phyloP scores from a whole-genome alignment of 1,140 invertebrate genomes.

The Achatina immaculata region DNA sequence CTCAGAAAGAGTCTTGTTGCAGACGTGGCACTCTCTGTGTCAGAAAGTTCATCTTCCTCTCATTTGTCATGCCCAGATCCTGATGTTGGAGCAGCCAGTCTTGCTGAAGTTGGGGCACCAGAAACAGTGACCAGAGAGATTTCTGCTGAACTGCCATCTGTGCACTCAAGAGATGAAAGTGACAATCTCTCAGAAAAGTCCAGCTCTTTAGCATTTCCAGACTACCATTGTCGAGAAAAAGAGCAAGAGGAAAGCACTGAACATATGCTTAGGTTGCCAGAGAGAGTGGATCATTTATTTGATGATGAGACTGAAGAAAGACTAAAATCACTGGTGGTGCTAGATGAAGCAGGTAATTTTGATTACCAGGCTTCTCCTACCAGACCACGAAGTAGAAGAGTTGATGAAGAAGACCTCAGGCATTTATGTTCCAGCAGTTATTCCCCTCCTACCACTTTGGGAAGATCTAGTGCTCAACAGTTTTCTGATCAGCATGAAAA shows the following conservation, averaged over 20 bases:
- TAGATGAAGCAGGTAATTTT: background rate
- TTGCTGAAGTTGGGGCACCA: too few species aligned
- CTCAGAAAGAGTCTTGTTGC: background rate
- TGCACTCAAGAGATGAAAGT: background rate
- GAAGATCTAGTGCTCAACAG: background rate
- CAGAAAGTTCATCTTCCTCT: slow-evolving; percentile 58
- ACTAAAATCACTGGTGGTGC: background rate
- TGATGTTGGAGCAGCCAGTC: background rate
- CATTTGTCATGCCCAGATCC: slow-evolving; percentile 59
- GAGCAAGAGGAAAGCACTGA: background rate
- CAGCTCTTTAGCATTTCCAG: background rate
- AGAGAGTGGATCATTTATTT: background rate
- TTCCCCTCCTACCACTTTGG: background rate
- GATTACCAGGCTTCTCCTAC: background rate
- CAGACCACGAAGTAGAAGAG: slow-evolving; percentile 25
- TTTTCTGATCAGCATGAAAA: background rate
- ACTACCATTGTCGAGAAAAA: background rate
- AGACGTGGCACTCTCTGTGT: slow-evolving; percentile 27
- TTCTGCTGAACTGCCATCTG: background rate
- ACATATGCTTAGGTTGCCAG: background rate
- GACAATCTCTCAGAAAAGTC: background rate
- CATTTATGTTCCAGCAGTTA: background rate
- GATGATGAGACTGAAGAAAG: background rate
- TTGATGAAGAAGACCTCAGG: background rate
- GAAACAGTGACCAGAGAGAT: background rate